phyloP scores from a whole-genome alignment of 2,888 invertebrate genomes.

The Fragum fragum region DNA sequence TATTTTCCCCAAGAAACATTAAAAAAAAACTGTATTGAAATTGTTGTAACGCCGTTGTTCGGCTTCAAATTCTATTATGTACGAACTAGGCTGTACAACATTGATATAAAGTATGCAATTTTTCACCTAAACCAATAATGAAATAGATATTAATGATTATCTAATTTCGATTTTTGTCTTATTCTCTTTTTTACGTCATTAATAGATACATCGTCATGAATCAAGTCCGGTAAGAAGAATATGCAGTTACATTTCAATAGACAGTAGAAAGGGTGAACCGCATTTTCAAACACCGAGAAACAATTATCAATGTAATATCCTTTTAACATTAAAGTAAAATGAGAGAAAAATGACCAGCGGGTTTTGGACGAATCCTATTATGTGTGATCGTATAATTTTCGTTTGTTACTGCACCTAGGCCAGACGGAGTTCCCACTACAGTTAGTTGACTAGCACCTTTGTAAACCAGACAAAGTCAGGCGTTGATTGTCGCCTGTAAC shows the following conservation, averaged over 20 bases:
- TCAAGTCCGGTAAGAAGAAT: too few relatives aligned
- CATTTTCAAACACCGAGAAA: conserved; percentile 19
- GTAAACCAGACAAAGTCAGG: conserved; percentile 1
- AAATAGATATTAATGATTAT: too few relatives aligned
- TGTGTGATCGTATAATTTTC: conserved; percentile 61
- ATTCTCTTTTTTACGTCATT: too few relatives aligned
- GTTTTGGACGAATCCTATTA: conserved; percentile 46
- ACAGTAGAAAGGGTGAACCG: background rate
- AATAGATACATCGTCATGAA: too few relatives aligned
- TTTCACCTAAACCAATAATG: too few relatives aligned
- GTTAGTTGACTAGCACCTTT: conserved; percentile 3
- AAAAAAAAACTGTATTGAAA: too few relatives aligned
- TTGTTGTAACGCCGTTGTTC: too few relatives aligned
- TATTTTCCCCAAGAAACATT: background rate
- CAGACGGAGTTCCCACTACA: conserved; percentile 9
- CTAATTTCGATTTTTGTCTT: too few relatives aligned
- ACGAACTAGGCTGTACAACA: too few relatives aligned
- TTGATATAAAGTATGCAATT: too few relatives aligned
- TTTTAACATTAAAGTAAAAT: conserved; percentile 15
- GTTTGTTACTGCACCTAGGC: conserved; percentile 10
- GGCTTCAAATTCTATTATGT: too few relatives aligned
- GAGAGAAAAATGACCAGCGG: conserved; percentile 38
- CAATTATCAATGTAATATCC: conserved; percentile 30
- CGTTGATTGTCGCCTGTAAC: background rate
- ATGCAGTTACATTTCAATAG: too few relatives aligned